Percentiles rank a stretch among this genome's conserved stretches.
phyloP scores from a whole-genome alignment of 2,797 vertebrate species.

The Poeciliopsis turneri region DNA sequence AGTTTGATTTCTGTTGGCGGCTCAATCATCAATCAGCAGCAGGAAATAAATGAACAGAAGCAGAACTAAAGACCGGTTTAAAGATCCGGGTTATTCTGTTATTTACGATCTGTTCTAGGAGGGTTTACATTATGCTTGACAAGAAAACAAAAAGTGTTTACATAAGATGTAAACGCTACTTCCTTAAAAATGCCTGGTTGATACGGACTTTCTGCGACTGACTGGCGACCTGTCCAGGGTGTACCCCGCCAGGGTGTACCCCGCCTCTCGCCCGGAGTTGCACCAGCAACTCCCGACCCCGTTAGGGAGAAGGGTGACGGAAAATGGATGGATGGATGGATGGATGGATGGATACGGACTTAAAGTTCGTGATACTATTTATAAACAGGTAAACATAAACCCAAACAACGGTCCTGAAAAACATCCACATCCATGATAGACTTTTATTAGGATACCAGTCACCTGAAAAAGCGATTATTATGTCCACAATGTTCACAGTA shows the following conservation, averaged over 20 bases:
- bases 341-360: not conserved
- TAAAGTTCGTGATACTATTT: not conserved
- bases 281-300: no score
- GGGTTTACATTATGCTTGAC: not conserved
- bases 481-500: not conserved
- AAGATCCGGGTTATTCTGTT: not conserved
- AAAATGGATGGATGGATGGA: no score
- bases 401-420: not conserved
- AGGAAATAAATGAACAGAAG: not conserved
- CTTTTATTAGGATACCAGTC: not conserved
- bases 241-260: no score
- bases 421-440: not conserved
- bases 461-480: not conserved
- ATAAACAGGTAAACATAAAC: no score
- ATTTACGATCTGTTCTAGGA: not conserved
- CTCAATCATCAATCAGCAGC: not conserved
- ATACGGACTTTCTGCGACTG: not conserved
- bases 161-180: not conserved
- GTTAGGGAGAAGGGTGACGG: no score
- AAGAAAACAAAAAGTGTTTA: not conserved
- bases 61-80: not conserved
- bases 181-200: not conserved
- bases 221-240: no score
- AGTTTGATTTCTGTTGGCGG: not conserved
- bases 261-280: no score